Evolutionary conservation across 2,113 vertebrate species (phyloP).

Genomic region (Lagopus leucura): DNA sequence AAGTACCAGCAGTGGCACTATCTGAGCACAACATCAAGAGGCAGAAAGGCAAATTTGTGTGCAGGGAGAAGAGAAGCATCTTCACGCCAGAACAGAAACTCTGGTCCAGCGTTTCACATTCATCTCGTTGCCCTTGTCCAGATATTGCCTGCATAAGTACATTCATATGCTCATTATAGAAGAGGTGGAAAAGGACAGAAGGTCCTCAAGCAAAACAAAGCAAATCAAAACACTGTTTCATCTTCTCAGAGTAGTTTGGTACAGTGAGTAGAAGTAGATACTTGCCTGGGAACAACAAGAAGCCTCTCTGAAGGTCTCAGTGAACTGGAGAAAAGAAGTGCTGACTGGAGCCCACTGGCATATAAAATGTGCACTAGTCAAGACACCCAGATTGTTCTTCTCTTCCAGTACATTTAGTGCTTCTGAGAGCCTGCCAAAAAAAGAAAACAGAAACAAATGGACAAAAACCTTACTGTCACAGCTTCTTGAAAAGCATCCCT

Average conservation of each 20-base stretch:
- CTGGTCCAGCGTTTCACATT: background rate
- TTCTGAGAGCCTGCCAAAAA: background rate
- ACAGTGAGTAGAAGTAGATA: background rate
- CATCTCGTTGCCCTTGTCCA: background rate
- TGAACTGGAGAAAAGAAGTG: background rate
- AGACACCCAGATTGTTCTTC: background rate
- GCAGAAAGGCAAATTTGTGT: background rate
- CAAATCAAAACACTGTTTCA: background rate
- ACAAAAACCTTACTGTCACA: background rate
- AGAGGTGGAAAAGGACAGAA: background rate
- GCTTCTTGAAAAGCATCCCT: background rate
- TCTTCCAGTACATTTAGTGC: background rate
- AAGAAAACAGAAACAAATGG: background rate
- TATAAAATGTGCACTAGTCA: background rate
- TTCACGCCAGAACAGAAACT: background rate
- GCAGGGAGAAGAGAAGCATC: background rate
- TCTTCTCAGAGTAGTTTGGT: background rate
- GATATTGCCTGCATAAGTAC: conserved; percentile 7
- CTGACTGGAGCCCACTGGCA: background rate
- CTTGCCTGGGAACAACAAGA: background rate
- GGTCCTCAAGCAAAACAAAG: background rate
- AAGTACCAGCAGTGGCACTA: background rate
- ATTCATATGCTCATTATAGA: conserved; percentile 19
- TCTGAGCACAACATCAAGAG: background rate
- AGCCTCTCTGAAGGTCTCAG: background rate